A percentile compares a stretch with the other conserved stretches of the same genome.
These are phyloP conservation scores for Balanococcus diminutus DNA, from an alignment of 2,888 invertebrate species.

Conservation along the genomic window DNA sequence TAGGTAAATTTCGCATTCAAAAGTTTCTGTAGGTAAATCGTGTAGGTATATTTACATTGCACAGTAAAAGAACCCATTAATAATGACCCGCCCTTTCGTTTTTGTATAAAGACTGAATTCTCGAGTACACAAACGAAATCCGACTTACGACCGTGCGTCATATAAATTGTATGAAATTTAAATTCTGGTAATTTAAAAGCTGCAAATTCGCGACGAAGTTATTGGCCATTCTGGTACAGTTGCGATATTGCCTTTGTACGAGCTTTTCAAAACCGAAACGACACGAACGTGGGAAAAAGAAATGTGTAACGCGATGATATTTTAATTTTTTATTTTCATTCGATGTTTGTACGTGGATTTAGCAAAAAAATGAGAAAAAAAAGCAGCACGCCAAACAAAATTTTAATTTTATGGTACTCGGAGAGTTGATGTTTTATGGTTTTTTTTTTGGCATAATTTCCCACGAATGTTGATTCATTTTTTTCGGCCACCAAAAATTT, in stretches of 20 bases:
- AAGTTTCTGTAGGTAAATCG: background rate
- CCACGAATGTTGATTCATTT: background rate
- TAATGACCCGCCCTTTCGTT: background rate
- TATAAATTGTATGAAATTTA: background rate
- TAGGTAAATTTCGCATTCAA: background rate
- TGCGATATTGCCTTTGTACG: background rate
- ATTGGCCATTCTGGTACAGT: background rate
- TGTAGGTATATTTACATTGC: background rate
- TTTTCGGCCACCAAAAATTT: background rate
- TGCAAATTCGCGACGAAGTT: background rate
- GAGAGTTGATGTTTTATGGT: background rate
- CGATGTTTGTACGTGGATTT: conserved; percentile 14
- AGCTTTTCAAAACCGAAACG: background rate
- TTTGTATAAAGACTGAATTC: background rate
- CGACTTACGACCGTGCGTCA: background rate
- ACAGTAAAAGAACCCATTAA: background rate
- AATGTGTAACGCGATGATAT: background rate
- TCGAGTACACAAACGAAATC: background rate
- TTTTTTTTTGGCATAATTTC: background rate
- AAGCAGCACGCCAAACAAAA: background rate
- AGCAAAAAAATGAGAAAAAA: background rate
- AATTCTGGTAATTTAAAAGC: background rate
- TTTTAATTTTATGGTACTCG: background rate
- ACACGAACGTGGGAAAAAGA: background rate
- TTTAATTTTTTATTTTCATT: background rate